Evolutionary conservation across 2,797 vertebrate species (phyloP), one percentile per base, ranked within the genome.

Genomic region (Danio aesculapii): DNA sequence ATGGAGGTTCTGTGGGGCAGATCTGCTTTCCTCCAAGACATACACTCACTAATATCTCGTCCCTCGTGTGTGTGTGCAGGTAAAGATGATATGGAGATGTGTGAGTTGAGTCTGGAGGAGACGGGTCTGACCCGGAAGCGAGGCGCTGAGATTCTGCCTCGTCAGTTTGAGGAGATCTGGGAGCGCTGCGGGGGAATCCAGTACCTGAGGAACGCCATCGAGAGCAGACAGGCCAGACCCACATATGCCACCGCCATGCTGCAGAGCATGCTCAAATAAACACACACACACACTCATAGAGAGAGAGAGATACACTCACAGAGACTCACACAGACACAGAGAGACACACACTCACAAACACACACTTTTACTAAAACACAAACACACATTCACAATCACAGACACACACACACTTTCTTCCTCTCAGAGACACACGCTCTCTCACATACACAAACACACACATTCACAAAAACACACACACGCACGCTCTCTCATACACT

Each of bases 1-100:
- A 30, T 30, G 30, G 30, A 30, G 30, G 30, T 30, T 30, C 30
- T 30, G 30, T 30, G 30, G 3, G 30, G 30, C 30, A 1, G 30
- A 30, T 30, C 30, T 30, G 30, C 30, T 1, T 30, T 3, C 1
- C 30, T 30, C 30, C 3, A 3, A 30, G 30, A 30, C 1, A 30
- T 30, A 3, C 30, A 30, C 30, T 30, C 30, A 30, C 30, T 30
- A 3, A 30, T 30, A 30, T 30, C 30, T 30, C 30, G 30, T 30
- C 30, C 30, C 30, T 30, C 30, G 30, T 81, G 53, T 87, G 72
- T 81, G 52, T 73, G 59, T 73, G 0, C 90, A 99, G 98, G 98
- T 10, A 99, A 99, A 85, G 98, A 99, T 68, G 98, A 99, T 84
- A 97, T 99, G 95, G 98, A 99, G 92, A 99, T 99, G 98, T 99